phyloP scores from a whole-genome alignment of 2,797 vertebrate genomes.

The Alosa sapidissima region DNA sequence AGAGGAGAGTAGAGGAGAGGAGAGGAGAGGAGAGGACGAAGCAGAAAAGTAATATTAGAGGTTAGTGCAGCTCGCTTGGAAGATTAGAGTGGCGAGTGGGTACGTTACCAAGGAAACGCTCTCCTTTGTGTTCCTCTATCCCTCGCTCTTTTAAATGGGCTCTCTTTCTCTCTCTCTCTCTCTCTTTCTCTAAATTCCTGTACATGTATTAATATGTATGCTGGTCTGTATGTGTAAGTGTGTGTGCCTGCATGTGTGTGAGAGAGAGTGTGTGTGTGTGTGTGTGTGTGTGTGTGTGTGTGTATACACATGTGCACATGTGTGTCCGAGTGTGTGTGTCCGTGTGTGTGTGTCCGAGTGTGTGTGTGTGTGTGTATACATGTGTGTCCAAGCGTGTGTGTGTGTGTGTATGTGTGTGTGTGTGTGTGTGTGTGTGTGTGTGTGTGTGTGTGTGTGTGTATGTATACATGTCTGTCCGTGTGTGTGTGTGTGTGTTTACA shows the following conservation, averaged over 20 bases:
- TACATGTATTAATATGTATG: conserved; percentile 28
- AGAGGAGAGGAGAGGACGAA: conserved; percentile 11
- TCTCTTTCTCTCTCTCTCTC: conserved; percentile 27
- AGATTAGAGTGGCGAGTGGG: neutral
- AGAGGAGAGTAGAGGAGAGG: neutral
- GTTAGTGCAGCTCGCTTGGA: neutral
- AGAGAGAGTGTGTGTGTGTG: neutral
- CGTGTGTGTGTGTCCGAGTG: neutral
- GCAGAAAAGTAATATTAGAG: neutral
- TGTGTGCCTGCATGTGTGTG: conserved; percentile 6
- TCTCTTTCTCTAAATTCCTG: conserved; percentile 1
- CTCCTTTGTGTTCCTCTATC: conserved; percentile 33
- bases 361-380: neutral
- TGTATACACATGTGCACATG: neutral
- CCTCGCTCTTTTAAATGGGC: conserved; percentile 47
- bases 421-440: neutral
- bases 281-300: neutral
- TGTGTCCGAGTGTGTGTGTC: neutral
- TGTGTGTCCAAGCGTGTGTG: too few species aligned
- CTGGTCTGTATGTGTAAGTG: conserved; percentile 1
- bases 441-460: conserved; percentile 28
- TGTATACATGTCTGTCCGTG: neutral
- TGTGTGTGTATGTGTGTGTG: neutral
- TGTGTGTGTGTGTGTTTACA: neutral
- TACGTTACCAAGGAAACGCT: neutral